Evolutionary conservation across 2,113 vertebrate species (phyloP).

Genomic region (Melanostigma gelatinosum): DNA sequence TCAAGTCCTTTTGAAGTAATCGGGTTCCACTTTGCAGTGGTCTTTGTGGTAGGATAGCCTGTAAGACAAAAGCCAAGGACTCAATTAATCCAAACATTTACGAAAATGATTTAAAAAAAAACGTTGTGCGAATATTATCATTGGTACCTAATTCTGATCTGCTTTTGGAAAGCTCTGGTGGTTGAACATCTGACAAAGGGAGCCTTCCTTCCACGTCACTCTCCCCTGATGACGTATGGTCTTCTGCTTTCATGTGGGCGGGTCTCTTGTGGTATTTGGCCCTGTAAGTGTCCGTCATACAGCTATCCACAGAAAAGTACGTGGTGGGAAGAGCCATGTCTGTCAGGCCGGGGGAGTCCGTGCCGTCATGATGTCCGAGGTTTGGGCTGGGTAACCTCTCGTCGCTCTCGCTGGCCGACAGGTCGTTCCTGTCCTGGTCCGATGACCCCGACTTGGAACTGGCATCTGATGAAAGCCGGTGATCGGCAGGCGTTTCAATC

Average conservation of each 20-base stretch:
- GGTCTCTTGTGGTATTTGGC: constrained; percentile 92
- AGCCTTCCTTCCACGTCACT: constrained; percentile 75
- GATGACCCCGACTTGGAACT: constrained; percentile 82
- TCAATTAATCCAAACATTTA: background rate
- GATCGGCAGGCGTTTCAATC: constrained; percentile 73
- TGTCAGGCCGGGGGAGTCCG: constrained; percentile 47
- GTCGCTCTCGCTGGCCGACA: constrained; percentile 80
- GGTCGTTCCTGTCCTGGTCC: constrained; percentile 79
- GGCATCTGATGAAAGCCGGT: constrained; percentile 71
- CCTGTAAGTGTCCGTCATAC: constrained; percentile 98
- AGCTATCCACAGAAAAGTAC: constrained; percentile 95
- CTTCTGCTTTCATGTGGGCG: constrained; percentile 79
- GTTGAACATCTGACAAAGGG: constrained; percentile 64
- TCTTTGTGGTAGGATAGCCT: constrained; percentile 73
- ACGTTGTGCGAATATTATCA: background rate
- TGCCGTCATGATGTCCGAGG: constrained; percentile 25
- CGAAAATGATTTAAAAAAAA: background rate
- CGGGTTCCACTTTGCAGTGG: constrained; percentile 80
- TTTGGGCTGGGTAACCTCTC: constrained; percentile 67
- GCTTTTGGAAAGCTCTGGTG: constrained; percentile 68
- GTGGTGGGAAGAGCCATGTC: constrained; percentile 87
- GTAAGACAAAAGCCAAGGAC: constrained; percentile 36
- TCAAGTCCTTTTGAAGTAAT: constrained; percentile 80
- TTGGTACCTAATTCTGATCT: constrained; percentile 79
- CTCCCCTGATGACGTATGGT: constrained; percentile 80